Conservation (phyloP, 2,888 invertebrate genomes). For the Trissolcus japonicus region DNA sequence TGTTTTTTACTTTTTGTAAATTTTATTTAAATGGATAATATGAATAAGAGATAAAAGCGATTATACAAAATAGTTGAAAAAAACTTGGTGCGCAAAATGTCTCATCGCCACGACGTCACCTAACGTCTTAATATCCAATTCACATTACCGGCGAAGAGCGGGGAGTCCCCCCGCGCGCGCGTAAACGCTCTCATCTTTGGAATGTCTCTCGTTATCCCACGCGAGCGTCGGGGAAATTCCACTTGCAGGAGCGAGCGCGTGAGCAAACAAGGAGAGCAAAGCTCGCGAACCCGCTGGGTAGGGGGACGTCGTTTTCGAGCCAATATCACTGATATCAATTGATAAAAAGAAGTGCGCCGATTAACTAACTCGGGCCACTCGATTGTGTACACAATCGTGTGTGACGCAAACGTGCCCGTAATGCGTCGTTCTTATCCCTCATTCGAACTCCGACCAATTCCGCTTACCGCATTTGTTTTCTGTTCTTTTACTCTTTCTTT, state of each 20-base stretch:
- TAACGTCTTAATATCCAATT: constrained; percentile 48
- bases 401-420: constrained; percentile 11
- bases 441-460: neutral
- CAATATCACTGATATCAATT: constrained; percentile 35
- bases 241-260: constrained; percentile 40
- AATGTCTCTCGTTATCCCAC: constrained; percentile 54
- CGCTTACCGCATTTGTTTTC: neutral
- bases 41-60: neutral
- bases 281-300: constrained; percentile 2
- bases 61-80: neutral
- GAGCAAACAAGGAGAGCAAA: constrained; percentile 49
- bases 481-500: neutral
- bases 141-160: constrained; percentile 25
- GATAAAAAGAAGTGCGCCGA: constrained; percentile 36
- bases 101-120: constrained; percentile 14
- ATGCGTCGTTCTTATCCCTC: constrained; percentile 18
- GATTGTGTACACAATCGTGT: constrained; percentile 9
- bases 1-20: too few relatives aligned
- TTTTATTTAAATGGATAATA: too few relatives aligned
- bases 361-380: constrained; percentile 8
- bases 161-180: constrained; percentile 27
- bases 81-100: constrained; percentile 2
- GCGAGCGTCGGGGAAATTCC: constrained; percentile 57
- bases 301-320: constrained; percentile 28
- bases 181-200: constrained; percentile 50